Evolutionary conservation across 2,797 vertebrate species (phyloP).

Genomic region (Gallirallus australis): DNA sequence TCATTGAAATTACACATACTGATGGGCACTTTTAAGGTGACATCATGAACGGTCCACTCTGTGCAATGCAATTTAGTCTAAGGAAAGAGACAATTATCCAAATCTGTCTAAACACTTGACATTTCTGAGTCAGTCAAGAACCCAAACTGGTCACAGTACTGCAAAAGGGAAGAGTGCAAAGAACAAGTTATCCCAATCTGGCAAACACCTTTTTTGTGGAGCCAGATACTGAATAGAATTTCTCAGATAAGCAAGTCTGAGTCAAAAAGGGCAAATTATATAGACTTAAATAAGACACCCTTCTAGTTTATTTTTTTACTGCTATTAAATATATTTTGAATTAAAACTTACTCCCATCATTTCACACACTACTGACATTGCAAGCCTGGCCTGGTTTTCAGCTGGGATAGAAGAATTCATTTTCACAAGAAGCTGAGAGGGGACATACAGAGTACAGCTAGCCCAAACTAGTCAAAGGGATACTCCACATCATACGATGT

Average conservation of each 20-base stretch:
- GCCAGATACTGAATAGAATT: background rate
- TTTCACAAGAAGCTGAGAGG: no score
- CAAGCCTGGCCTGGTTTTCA: background rate
- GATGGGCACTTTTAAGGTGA: slow-evolving; percentile 1
- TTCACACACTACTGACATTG: background rate
- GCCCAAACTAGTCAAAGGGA: no score
- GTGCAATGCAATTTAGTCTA: slow-evolving; percentile 5
- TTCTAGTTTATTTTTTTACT: background rate
- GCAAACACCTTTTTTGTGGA: background rate
- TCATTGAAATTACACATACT: background rate
- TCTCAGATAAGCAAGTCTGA: background rate
- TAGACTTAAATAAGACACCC: background rate
- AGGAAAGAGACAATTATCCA: slow-evolving; percentile 18
- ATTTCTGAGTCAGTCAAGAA: slow-evolving; percentile 12
- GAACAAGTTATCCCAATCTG: background rate
- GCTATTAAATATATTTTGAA: background rate
- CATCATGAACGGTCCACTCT: background rate
- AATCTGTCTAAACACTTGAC: background rate
- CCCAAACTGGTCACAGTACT: background rate
- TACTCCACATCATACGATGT: no score
- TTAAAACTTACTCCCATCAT: background rate
- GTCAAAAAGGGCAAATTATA: background rate
- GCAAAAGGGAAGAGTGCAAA: background rate
- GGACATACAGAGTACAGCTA: no score
- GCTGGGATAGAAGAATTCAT: no score